Evolutionary conservation across 2,797 vertebrate species (phyloP).

Genomic region (Chiroxiphia lanceolata): DNA sequence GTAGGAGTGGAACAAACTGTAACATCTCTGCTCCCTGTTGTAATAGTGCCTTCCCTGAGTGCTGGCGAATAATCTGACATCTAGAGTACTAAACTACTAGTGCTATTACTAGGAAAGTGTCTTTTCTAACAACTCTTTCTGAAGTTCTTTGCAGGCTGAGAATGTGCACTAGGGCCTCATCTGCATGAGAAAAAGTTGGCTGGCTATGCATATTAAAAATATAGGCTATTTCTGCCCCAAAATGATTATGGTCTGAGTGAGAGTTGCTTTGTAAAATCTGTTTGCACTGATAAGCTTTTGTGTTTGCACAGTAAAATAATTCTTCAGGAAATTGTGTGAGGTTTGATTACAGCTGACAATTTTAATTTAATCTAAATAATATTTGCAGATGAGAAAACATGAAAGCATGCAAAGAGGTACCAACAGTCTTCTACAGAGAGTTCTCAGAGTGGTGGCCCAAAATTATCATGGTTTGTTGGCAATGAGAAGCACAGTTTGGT

Average conservation of each 20-base stretch:
- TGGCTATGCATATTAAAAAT: neutral
- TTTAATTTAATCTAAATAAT: neutral
- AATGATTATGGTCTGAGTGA: neutral
- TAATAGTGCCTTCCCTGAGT: neutral
- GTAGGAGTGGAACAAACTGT: neutral
- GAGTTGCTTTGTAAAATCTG: neutral
- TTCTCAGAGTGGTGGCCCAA: neutral
- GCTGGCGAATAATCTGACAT: neutral
- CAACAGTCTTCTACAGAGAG: neutral
- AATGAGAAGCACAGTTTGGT: neutral
- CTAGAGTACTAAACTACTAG: neutral
- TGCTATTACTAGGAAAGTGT: neutral
- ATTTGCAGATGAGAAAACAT: neutral
- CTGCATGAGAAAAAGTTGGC: neutral
- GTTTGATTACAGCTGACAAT: neutral
- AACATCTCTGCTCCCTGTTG: neutral
- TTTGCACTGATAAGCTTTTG: neutral
- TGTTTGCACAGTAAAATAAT: neutral
- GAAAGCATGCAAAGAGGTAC: neutral
- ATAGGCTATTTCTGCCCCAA: neutral
- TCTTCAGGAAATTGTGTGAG: neutral
- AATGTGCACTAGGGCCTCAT: neutral
- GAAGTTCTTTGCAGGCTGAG: neutral
- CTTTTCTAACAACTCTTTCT: neutral
- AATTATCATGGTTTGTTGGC: neutral